Base-by-base conservation (phyloP, 2,888 invertebrate genomes). In the Julus scanicus region DNA sequence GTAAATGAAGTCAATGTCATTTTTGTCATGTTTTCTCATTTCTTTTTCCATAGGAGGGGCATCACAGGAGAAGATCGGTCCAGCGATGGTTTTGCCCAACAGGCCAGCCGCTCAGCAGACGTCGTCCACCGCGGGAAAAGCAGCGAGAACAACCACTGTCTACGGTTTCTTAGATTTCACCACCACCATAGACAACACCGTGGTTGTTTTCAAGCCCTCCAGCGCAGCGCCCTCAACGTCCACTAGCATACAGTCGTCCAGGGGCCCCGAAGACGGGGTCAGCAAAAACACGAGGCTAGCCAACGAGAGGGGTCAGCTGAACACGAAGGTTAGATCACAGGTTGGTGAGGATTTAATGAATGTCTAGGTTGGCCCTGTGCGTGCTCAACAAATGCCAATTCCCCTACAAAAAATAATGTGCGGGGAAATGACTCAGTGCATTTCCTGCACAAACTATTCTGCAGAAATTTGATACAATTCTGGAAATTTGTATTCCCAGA, bases 81-180 rank as follows among this genome's bases (percentile, higher is more conserved):
- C 63, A 63, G 63, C 63, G 20, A 63, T 63, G 20, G 63, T 63
- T 20, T 6, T 63, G 63, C 63, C 63, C 63, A 63, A 63, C 63
- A 63, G 63, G 63, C 20, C 63, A 20, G 9, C n/a, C 20, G 63
- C 20, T 63, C 63, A 63, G 9, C 63, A 63, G 63, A 63, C 63
- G 20, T 63, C 63, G 15, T 20, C 63, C 63, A 20, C 5, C 6
- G 15, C n/a, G 9, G 84, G 39, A 84, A 39, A 44, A 39, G 44
- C 86, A 40, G 49, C 49, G 20, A 4, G 87, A 2, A 98, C 97
- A 37, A 97, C 97, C 93, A 98, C 97, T 0, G 97, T 98, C 86
- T 97, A 97, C 91, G 98, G 98, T 88, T 98, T 98, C 93, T 93
- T 97, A 90, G 97, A 98, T 93, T 98, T 98, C 92, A 97, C 97